These are phyloP conservation scores for Lepidotrigona ventralis DNA, from an alignment of 1,140 invertebrate species.

Conservation along the genomic window DNA sequence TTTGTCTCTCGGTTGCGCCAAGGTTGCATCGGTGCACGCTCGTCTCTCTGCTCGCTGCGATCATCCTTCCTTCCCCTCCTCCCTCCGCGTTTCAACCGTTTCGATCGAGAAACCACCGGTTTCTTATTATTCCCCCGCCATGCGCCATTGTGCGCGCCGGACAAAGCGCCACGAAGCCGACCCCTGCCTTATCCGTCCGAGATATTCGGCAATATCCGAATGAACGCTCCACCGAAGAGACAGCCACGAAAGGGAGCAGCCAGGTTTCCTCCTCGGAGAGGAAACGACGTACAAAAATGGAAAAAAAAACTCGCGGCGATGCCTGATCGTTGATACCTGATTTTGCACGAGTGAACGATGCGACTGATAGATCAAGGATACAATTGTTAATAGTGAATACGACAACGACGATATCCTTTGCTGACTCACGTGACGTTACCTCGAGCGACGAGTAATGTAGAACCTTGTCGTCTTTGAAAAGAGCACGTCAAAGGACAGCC, in stretches of 20 bases:
- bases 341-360: not conserved
- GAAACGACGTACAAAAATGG: conserved; percentile 55
- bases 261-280: not conserved
- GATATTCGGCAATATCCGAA: conserved; percentile 73
- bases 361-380: conserved; percentile 17
- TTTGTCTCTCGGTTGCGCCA: conserved; percentile 68
- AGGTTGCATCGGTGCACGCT: conserved; percentile 7
- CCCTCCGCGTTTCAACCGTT: conserved; percentile 30
- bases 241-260: conserved; percentile 42
- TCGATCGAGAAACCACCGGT: conserved; percentile 71
- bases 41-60: conserved; percentile 2
- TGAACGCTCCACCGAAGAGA: conserved; percentile 70
- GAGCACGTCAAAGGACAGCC: not conserved
- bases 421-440: not conserved
- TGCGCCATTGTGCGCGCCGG: conserved; percentile 69
- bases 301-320: conserved; percentile 8
- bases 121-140: conserved; percentile 73
- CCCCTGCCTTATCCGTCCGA: conserved; percentile 68
- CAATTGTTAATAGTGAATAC: not conserved
- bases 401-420: no score
- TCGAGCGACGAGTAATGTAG: no score
- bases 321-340: conserved; percentile 1
- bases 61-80: not conserved
- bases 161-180: conserved; percentile 69
- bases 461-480: not conserved